Conservation (phyloP, 2,113 vertebrate species). For the Aepyceros melampus region DNA sequence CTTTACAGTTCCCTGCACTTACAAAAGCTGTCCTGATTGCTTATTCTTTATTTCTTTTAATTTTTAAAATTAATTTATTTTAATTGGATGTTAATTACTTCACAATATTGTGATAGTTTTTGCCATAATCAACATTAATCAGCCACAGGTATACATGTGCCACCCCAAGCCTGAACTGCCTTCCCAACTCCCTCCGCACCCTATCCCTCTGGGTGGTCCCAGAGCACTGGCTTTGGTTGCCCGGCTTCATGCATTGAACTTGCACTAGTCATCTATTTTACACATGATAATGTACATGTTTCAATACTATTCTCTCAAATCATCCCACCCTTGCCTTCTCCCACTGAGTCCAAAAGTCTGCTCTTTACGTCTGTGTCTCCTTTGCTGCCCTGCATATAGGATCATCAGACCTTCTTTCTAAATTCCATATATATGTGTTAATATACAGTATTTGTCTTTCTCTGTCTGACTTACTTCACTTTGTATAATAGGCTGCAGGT, state of each 20-base stretch:
- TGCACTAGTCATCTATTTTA: not conserved
- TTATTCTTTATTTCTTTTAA: not conserved
- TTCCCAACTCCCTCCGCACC: rapidly evolving
- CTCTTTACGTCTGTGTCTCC: not conserved
- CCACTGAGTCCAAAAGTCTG: not conserved
- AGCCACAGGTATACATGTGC: not conserved
- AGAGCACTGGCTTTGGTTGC: not conserved
- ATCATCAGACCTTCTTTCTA: not conserved
- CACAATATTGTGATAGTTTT: not conserved
- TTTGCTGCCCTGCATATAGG: not conserved
- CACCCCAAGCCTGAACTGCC: rapidly evolving
- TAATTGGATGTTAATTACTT: not conserved
- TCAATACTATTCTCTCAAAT: not conserved
- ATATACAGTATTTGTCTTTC: not conserved
- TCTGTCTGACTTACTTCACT: not conserved
- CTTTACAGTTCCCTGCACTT: not conserved
- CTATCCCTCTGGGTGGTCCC: not conserved
- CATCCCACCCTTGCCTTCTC: not conserved
- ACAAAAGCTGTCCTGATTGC: not conserved
- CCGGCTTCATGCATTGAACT: not conserved
- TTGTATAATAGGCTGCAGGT: not conserved
- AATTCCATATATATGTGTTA: not conserved
- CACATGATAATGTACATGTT: not conserved
- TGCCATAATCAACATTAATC: not conserved
- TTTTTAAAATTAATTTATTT: not conserved